Evolutionary conservation across 2,888 invertebrate species (phyloP).

Genomic region (Strigamia maritima): DNA sequence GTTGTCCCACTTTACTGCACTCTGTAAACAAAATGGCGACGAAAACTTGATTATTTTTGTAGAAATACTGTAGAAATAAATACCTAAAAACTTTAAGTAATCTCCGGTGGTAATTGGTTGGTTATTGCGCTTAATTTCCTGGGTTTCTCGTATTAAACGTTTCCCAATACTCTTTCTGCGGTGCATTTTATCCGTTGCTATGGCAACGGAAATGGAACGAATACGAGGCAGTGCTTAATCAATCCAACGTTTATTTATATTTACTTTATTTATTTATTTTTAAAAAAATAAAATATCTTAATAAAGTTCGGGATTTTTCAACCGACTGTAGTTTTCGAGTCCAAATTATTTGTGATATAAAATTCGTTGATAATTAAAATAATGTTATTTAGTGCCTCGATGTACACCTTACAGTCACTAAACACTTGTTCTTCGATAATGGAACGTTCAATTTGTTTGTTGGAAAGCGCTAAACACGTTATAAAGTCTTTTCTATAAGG

Average conservation of each 20-base stretch:
- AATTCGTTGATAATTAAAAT: not conserved
- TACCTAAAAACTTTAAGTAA: not conserved
- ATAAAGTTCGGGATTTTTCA: not conserved
- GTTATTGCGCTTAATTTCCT: not conserved
- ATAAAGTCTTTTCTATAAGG: slow-evolving; percentile 17
- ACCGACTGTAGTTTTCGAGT: not conserved
- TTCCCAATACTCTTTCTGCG: not conserved
- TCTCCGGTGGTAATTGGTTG: not conserved
- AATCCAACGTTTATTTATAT: not conserved
- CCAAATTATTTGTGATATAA: not conserved
- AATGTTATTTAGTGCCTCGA: not conserved
- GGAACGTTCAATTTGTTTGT: not conserved
- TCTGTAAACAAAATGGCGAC: not conserved
- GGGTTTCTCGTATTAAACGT: not conserved
- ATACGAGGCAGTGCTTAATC: not conserved
- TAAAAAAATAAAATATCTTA: too few species aligned
- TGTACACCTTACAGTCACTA: not conserved
- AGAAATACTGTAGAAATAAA: too few species aligned
- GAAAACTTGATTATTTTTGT: too few species aligned
- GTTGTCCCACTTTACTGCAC: slow-evolving; percentile 38
- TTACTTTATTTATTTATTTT: too few species aligned
- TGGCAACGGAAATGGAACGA: not conserved
- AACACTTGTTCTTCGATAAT: not conserved
- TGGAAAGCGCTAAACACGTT: not conserved
- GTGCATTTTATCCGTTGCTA: not conserved